A percentile compares a stretch with the other conserved stretches of the same genome.
Conservation (phyloP, 2,113 vertebrate genomes). For the Arvicanthis niloticus region DNA sequence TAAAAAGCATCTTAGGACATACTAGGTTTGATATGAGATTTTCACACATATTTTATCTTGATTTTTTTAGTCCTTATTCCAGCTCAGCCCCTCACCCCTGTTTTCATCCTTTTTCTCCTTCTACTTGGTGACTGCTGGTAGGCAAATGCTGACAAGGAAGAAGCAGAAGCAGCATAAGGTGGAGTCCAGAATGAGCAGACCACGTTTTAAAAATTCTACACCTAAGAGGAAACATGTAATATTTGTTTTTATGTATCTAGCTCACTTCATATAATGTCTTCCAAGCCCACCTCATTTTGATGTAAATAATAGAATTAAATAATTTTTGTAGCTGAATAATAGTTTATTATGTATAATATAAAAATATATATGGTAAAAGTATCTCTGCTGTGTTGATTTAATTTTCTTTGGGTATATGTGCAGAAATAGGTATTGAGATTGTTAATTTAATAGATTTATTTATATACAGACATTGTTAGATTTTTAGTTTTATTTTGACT, state of each 20-base stretch:
- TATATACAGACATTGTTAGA: background rate
- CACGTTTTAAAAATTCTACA: background rate
- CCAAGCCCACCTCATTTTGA: background rate
- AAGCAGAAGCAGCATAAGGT: background rate
- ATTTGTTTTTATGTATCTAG: background rate
- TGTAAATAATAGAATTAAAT: background rate
- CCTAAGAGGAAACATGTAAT: background rate
- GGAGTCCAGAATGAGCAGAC: background rate
- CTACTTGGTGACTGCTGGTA: background rate
- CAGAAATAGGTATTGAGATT: background rate
- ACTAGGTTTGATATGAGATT: background rate
- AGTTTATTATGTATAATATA: background rate
- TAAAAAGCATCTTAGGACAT: background rate
- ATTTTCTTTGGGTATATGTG: background rate
- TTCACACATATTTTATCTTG: background rate
- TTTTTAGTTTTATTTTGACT: background rate
- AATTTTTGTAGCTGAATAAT: background rate
- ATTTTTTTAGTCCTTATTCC: too few species aligned
- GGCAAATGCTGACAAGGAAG: background rate
- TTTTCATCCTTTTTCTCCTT: background rate
- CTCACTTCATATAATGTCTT: background rate
- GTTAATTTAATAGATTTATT: background rate
- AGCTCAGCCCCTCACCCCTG: too few species aligned
- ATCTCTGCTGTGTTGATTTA: background rate
- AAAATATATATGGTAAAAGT: background rate